These are phyloP conservation scores for Eudasyphora cyanicolor DNA, from an alignment of 2,888 invertebrate genomes.

Conservation along the genomic window DNA sequence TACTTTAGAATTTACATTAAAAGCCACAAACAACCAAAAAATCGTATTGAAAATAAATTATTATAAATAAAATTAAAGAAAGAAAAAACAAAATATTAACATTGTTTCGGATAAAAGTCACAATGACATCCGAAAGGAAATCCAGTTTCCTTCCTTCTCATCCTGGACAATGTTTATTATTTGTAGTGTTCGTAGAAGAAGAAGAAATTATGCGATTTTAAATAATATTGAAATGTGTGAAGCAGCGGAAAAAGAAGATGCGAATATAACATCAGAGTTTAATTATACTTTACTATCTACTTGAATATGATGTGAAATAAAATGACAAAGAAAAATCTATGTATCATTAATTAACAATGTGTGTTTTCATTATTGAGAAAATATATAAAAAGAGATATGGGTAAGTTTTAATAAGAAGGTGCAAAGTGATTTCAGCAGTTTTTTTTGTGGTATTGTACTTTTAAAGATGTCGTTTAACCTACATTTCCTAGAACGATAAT, in stretches of 20 bases:
- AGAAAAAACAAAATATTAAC: background rate
- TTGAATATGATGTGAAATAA: conserved; percentile 64
- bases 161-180: conserved; percentile 13
- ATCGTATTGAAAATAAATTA: conserved; percentile 43
- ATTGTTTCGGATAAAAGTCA: background rate
- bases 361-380: too few species aligned
- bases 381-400: background rate
- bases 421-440: too few species aligned
- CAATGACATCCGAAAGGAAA: background rate
- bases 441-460: too few species aligned
- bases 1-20: conserved; percentile 61
- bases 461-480: too few species aligned
- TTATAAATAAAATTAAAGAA: conserved; percentile 36
- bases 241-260: background rate
- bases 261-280: conserved; percentile 35
- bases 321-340: conserved; percentile 51
- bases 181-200: conserved; percentile 43
- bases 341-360: conserved; percentile 42
- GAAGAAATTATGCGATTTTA: conserved; percentile 50
- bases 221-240: conserved; percentile 32
- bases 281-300: conserved; percentile 58
- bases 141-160: background rate
- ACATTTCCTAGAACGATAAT: too few species aligned
- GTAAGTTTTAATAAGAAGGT: conserved; percentile 50
- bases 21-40: conserved; percentile 22